phyloP scores from a whole-genome alignment of 1,140 invertebrate species.

The Bombus consobrinus region DNA sequence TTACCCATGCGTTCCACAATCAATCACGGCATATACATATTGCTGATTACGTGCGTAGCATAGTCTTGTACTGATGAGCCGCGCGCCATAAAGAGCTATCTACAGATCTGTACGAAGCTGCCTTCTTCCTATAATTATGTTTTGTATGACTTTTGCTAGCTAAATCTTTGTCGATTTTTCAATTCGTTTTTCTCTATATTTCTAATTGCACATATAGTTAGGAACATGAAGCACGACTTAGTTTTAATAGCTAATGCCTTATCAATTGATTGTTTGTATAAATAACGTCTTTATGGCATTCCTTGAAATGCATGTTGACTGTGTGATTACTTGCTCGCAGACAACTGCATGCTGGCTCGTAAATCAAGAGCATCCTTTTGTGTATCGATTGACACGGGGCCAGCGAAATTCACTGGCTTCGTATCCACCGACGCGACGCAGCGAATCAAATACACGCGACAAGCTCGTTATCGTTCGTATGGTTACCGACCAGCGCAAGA shows the following conservation, averaged over 20 bases:
- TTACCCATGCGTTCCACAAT: slow-evolving; percentile 4
- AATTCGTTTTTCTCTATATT: neutral
- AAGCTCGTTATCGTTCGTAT: slow-evolving; percentile 59
- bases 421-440: slow-evolving; percentile 49
- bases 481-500: slow-evolving; percentile 10
- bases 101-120: neutral
- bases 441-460: slow-evolving; percentile 55
- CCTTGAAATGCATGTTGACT: neutral
- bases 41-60: slow-evolving; percentile 5
- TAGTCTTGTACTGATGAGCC: neutral
- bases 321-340: slow-evolving; percentile 13
- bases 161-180: neutral
- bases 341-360: slow-evolving; percentile 48
- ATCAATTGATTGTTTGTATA: too few species aligned
- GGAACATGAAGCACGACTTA: too few species aligned
- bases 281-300: neutral
- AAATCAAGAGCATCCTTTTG: slow-evolving; percentile 66
- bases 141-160: neutral
- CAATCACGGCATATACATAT: slow-evolving; percentile 7
- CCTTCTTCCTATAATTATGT: neutral
- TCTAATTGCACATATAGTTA: too few species aligned
- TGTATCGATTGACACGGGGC: slow-evolving; percentile 64
- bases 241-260: too few species aligned
- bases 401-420: slow-evolving; percentile 45
- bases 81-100: neutral